Evolutionary conservation across 1,140 invertebrate genomes (phyloP).

Genomic region (Limonius californicus): DNA sequence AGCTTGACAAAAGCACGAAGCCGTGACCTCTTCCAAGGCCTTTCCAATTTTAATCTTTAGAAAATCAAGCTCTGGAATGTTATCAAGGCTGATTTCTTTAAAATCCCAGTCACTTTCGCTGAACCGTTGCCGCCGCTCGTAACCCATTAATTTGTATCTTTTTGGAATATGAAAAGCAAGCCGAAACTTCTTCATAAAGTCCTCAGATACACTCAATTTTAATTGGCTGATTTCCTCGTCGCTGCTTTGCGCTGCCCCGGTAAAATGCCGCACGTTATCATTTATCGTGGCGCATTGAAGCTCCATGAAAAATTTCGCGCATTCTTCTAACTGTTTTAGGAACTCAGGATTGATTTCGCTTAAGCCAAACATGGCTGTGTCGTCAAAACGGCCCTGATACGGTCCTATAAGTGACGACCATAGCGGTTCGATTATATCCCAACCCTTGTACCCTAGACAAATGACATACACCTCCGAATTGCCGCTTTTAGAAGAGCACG

Average conservation of each 20-base stretch:
- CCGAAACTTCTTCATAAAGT: background rate
- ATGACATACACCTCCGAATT: constrained; percentile 93
- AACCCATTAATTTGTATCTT: background rate
- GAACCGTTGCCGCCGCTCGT: constrained; percentile 43
- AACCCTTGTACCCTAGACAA: constrained; percentile 63
- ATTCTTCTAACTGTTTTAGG: constrained; percentile 62
- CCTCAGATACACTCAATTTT: background rate
- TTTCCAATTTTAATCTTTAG: constrained; percentile 16
- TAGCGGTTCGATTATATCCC: constrained; percentile 46
- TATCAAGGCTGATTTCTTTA: too few relatives aligned
- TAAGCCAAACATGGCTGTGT: constrained; percentile 56
- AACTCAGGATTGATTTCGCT: constrained; percentile 63
- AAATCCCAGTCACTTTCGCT: constrained; percentile 17
- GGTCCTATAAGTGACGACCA: constrained; percentile 50
- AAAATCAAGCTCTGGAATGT: background rate
- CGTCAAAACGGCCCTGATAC: constrained; percentile 40
- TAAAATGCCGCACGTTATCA: constrained; percentile 49
- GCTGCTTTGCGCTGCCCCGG: too few relatives aligned
- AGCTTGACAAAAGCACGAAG: constrained; percentile 11
- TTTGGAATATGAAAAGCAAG: background rate
- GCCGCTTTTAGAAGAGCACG: constrained; percentile 85
- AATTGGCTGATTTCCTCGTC: background rate
- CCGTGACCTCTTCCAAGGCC: constrained; percentile 24
- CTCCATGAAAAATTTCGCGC: constrained; percentile 60
- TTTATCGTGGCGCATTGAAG: constrained; percentile 62